phyloP scores from a whole-genome alignment of 2,113 vertebrate species.

The Choloepus hoffmanni region DNA sequence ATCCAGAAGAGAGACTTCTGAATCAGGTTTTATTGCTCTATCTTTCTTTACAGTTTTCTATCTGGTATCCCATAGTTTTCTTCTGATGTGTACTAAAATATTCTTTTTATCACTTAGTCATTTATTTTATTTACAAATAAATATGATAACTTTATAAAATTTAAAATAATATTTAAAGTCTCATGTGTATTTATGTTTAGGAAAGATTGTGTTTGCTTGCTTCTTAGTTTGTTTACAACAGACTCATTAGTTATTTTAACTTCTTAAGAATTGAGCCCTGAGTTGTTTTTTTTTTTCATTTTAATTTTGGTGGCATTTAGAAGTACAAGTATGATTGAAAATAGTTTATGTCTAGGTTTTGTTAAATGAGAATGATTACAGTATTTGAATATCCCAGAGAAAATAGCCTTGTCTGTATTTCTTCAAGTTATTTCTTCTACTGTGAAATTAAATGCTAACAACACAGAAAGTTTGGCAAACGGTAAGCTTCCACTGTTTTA shows the following conservation, averaged over 20 bases:
- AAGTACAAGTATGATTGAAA: neutral
- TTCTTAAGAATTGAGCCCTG: neutral
- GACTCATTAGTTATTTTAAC: neutral
- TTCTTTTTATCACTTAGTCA: neutral
- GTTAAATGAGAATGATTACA: neutral
- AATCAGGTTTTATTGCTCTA: neutral
- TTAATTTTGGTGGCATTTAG: neutral
- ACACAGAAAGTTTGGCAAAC: neutral
- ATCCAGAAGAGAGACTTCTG: neutral
- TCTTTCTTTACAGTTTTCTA: neutral
- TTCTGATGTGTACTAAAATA: neutral
- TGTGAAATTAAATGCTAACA: conserved; percentile 3
- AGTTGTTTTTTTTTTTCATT: neutral
- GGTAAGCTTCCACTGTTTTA: neutral
- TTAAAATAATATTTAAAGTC: neutral
- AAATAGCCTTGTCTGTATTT: neutral
- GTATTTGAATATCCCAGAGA: neutral
- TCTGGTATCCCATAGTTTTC: neutral
- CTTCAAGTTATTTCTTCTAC: neutral
- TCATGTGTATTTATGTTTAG: neutral
- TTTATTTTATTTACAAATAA: neutral
- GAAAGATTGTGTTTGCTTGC: neutral
- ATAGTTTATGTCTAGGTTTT: neutral
- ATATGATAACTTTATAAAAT: neutral
- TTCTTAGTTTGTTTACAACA: neutral